phyloP scores from a whole-genome alignment of 2,797 vertebrate genomes.

The Semotilus atromaculatus region DNA sequence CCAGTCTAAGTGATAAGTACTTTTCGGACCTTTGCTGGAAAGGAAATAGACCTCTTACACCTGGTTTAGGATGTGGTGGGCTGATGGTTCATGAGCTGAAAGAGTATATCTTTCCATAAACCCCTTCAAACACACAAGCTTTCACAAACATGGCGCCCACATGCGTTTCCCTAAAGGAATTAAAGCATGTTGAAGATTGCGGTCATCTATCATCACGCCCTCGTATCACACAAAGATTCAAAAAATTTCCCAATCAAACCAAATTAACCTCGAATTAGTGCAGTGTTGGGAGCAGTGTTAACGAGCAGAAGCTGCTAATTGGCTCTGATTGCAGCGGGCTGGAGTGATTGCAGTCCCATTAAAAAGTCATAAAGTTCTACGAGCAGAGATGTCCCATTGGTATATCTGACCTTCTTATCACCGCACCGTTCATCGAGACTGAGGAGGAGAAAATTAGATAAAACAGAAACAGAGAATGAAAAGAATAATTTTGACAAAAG shows the following conservation, averaged over 20 bases:
- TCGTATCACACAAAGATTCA: slow-evolving; percentile 53
- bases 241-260: slow-evolving; percentile 62
- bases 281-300: slow-evolving; percentile 60
- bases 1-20: not conserved
- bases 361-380: slow-evolving; percentile 84
- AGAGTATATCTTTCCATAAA: slow-evolving; percentile 23
- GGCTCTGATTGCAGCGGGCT: slow-evolving; percentile 67
- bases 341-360: slow-evolving; percentile 81
- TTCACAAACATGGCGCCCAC: slow-evolving; percentile 41
- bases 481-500: slow-evolving; percentile 17
- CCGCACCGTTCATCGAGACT: not conserved
- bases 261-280: slow-evolving; percentile 63
- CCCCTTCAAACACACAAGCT: not conserved
- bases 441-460: slow-evolving; percentile 19
- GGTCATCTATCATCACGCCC: slow-evolving; percentile 56
- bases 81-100: not conserved
- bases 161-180: slow-evolving; percentile 68
- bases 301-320: slow-evolving; percentile 61
- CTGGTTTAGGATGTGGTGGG: not conserved
- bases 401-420: slow-evolving; percentile 61
- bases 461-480: slow-evolving; percentile 4
- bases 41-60: not conserved
- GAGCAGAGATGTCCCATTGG: slow-evolving; percentile 72
- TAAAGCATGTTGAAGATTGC: slow-evolving; percentile 57
- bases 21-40: not conserved